Evolutionary conservation across 2,113 vertebrate genomes (phyloP).

Genomic region (Fulica atra): DNA sequence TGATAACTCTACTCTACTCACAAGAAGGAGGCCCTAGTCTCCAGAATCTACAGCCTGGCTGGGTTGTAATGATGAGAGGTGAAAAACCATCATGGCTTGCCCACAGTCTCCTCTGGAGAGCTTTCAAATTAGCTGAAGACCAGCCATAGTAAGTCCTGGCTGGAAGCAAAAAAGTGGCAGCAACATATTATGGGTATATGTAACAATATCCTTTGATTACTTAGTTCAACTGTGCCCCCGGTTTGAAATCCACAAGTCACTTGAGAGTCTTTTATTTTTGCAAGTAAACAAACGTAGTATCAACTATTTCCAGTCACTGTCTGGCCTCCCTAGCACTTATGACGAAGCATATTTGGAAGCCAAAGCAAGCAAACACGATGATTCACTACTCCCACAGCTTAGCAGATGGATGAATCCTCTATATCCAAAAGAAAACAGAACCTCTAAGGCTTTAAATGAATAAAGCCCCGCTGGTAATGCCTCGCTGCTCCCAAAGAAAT

Average conservation of each 20-base stretch:
- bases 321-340: neutral
- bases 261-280: neutral
- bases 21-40: neutral
- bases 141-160: neutral
- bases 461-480: neutral
- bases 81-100: neutral
- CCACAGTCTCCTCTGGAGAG: neutral
- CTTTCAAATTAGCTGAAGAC: neutral
- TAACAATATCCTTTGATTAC: neutral
- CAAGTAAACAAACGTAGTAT: neutral
- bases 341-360: neutral
- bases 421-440: neutral
- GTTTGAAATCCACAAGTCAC: neutral
- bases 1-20: neutral
- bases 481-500: neutral
- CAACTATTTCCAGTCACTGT: conserved; percentile 21
- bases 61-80: neutral
- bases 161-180: neutral
- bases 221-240: neutral
- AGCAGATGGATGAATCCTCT: neutral
- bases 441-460: neutral
- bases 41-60: neutral
- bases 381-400: conserved; percentile 1
- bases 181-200: neutral
- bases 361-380: conserved; percentile 53